phyloP scores from a whole-genome alignment of 2,797 vertebrate species.

The Anabacerthia variegaticeps region DNA sequence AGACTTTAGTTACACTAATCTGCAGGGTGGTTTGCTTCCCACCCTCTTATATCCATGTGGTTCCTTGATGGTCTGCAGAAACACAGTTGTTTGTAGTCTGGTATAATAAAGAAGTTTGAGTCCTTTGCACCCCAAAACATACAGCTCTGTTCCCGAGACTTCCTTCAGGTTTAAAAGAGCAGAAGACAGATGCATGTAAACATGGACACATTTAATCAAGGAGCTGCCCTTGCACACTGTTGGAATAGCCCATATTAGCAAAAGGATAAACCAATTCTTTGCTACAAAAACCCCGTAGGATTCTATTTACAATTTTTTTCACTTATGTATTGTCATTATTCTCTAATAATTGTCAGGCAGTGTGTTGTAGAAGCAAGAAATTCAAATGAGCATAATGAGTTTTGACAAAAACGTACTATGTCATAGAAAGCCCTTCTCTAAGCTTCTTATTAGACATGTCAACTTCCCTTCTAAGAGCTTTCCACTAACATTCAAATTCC shows the following conservation, averaged over 20 bases:
- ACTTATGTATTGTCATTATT: neutral
- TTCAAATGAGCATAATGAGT: neutral
- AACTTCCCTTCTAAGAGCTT: neutral
- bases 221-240: neutral
- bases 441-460: neutral
- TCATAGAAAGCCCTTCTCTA: neutral
- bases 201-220: neutral
- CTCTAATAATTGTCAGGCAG: neutral
- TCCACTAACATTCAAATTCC: neutral
- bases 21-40: neutral
- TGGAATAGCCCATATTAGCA: neutral
- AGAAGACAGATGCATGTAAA: neutral
- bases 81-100: neutral
- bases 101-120: neutral
- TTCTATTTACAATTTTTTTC: neutral
- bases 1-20: neutral
- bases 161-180: neutral
- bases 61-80: neutral
- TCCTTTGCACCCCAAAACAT: neutral
- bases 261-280: neutral
- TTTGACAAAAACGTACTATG: neutral
- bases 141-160: neutral
- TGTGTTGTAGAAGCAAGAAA: neutral
- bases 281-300: neutral
- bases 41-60: fast-evolving